phyloP scores from a whole-genome alignment of 2,113 vertebrate genomes.

The Andinoacara biseriatus region DNA sequence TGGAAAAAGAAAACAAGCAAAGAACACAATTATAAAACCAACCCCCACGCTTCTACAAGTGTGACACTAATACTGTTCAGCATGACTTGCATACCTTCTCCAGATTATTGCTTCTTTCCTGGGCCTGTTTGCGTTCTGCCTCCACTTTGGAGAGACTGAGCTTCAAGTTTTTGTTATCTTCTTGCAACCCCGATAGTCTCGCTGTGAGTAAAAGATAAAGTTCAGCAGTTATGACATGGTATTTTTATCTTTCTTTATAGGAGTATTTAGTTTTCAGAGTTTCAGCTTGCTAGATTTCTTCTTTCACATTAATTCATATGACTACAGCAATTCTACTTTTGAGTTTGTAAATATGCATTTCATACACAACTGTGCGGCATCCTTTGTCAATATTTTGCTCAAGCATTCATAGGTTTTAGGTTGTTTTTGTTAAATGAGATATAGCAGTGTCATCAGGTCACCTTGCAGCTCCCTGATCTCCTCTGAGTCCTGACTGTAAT shows the following conservation, averaged over 20 bases:
- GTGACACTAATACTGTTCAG: background rate
- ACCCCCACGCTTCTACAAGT: background rate
- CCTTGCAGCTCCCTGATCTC: conserved; percentile 96
- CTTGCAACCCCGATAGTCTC: conserved; percentile 90
- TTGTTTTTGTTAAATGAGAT: too few species aligned
- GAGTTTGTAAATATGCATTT: background rate
- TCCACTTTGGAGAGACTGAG: conserved; percentile 90
- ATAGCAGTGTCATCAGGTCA: conserved; percentile 57
- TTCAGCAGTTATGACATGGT: background rate
- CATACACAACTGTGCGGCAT: background rate
- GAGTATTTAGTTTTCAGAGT: too few species aligned
- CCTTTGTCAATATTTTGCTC: too few species aligned
- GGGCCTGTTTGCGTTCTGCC: conserved; percentile 90
- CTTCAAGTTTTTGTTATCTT: conserved; percentile 92
- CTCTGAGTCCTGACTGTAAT: conserved; percentile 93
- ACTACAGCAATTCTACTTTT: background rate
- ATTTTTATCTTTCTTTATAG: background rate
- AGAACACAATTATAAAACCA: background rate
- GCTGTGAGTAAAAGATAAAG: conserved; percentile 72
- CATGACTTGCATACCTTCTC: conserved; percentile 86
- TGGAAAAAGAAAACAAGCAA: background rate
- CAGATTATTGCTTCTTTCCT: conserved; percentile 92
- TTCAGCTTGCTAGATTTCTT: background rate
- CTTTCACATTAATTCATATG: background rate
- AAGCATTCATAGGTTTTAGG: background rate